Evolutionary conservation across 2,888 invertebrate species (phyloP).

Genomic region (Thymelicus sylvestris): DNA sequence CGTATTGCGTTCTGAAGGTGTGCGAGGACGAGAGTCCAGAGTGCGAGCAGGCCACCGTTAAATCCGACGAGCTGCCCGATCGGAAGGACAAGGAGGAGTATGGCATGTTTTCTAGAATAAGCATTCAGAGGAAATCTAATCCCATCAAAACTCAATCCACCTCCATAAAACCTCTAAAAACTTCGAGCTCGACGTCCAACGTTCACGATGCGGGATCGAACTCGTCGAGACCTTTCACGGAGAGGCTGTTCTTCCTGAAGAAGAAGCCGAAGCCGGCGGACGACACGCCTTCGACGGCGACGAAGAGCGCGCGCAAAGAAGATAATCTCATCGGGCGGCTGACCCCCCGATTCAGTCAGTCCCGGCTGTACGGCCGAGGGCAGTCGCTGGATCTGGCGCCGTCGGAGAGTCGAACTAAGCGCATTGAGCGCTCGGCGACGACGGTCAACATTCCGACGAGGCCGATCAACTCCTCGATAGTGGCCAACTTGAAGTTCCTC

Average conservation of each 20-base stretch:
- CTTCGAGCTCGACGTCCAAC: conserved; percentile 77
- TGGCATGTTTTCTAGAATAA: conserved; percentile 71
- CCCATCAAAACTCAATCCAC: conserved; percentile 69
- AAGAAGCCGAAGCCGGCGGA: conserved; percentile 71
- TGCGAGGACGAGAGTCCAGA: conserved; percentile 67
- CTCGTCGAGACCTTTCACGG: conserved; percentile 68
- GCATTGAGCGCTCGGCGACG: conserved; percentile 76
- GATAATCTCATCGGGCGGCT: conserved; percentile 74
- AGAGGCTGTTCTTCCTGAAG: conserved; percentile 75
- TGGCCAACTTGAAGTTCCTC: conserved; percentile 74
- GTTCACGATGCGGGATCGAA: conserved; percentile 70
- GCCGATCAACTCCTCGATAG: conserved; percentile 72
- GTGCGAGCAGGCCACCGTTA: conserved; percentile 41
- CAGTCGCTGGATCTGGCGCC: conserved; percentile 73
- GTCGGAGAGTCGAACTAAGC: conserved; percentile 56
- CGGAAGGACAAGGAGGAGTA: conserved; percentile 53
- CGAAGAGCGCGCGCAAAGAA: conserved; percentile 60
- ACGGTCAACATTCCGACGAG: conserved; percentile 69
- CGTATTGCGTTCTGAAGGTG: conserved; percentile 73
- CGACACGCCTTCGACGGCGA: conserved; percentile 49
- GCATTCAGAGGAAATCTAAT: conserved; percentile 77
- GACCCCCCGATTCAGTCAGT: conserved; percentile 78
- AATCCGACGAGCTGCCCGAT: conserved; percentile 47
- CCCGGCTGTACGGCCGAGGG: conserved; percentile 72
- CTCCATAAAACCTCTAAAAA: conserved; percentile 65